phyloP scores from a whole-genome alignment of 2,888 invertebrate genomes.

The Elgonia sp. region DNA sequence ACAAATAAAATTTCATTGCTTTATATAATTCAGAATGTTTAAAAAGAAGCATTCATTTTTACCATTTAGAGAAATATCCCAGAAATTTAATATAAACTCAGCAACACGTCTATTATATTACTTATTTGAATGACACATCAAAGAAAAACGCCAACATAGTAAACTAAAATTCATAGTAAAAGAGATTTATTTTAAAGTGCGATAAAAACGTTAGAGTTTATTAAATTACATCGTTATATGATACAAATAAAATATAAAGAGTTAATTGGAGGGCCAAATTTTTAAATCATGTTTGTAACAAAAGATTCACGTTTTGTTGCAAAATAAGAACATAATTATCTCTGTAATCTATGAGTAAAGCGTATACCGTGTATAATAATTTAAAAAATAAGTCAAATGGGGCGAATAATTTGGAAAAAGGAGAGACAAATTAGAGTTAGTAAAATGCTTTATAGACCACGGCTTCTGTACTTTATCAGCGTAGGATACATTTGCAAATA shows the following conservation, averaged over 20 bases:
- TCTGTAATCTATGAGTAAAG: background rate
- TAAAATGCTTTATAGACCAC: constrained; percentile 40
- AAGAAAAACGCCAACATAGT: background rate
- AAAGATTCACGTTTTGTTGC: background rate
- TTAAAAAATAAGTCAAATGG: constrained; percentile 36
- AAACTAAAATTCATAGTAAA: background rate
- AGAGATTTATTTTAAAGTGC: background rate
- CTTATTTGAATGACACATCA: constrained; percentile 2
- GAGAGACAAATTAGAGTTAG: constrained; percentile 49
- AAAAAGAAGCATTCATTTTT: background rate
- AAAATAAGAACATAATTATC: constrained; percentile 12
- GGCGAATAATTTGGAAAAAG: constrained; percentile 44
- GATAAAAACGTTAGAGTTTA: background rate
- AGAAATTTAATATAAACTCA: constrained; percentile 2
- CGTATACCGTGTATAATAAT: background rate
- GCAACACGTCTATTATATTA: background rate
- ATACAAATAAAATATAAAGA: background rate
- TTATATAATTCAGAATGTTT: no score
- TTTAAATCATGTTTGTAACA: background rate
- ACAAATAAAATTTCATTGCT: no score
- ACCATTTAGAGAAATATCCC: background rate
- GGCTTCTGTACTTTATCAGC: constrained; percentile 34
- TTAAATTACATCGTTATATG: background rate
- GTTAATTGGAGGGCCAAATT: background rate
- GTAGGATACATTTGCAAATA: constrained; percentile 59